A percentile compares a stretch with the other conserved stretches of the same genome.
phyloP scores from a whole-genome alignment of 1,140 invertebrate genomes.

The Epicauta chinensis region DNA sequence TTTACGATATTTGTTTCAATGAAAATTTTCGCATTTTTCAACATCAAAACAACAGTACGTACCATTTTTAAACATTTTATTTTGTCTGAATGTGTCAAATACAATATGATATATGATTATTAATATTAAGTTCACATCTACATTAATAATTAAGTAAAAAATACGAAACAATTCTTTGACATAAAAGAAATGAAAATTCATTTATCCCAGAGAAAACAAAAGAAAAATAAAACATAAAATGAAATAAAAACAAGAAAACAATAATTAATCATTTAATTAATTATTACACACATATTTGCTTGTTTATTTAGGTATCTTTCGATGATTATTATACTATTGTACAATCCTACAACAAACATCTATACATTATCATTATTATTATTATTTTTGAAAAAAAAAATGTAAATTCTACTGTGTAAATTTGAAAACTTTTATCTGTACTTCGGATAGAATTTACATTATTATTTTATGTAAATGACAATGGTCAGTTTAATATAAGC shows the following conservation, averaged over 20 bases:
- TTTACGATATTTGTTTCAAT: too few species aligned
- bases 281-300: slow-evolving; percentile 23
- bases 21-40: too few species aligned
- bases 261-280: slow-evolving; percentile 10
- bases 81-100: slow-evolving; percentile 31
- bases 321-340: slow-evolving; percentile 25
- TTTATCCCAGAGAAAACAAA: too few species aligned
- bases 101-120: slow-evolving; percentile 30
- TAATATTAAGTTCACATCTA: slow-evolving; percentile 28
- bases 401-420: slow-evolving; percentile 8
- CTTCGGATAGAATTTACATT: slow-evolving; percentile 23
- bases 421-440: slow-evolving; percentile 3
- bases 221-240: slow-evolving; percentile 14
- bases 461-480: slow-evolving; percentile 19
- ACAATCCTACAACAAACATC: slow-evolving; percentile 37
- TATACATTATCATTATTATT: slow-evolving; percentile 26
- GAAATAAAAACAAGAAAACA: slow-evolving; percentile 8
- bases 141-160: slow-evolving; percentile 33
- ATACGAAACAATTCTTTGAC: slow-evolving; percentile 17
- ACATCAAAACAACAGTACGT: too few species aligned
- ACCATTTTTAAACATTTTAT: slow-evolving; percentile 18
- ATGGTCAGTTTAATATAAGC: slow-evolving; percentile 10
- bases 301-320: background rate
- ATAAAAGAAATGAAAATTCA: too few species aligned
- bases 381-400: background rate